Conservation (phyloP, 2,113 vertebrate genomes). For the Leucosticte australis region DNA sequence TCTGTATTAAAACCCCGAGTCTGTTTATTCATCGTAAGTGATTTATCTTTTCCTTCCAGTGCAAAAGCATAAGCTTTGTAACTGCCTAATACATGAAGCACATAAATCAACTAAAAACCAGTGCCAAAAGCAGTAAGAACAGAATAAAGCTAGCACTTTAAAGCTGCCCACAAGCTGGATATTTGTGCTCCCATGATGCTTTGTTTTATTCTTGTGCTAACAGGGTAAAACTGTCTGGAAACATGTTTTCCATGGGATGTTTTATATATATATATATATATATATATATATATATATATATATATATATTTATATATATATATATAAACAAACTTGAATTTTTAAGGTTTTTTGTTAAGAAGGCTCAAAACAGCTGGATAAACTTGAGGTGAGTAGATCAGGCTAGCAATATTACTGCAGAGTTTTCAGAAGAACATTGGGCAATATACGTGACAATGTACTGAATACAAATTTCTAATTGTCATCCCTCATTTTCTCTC, state of each 20-base stretch:
- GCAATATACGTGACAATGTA: no score
- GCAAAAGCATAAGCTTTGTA: background rate
- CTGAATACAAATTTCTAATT: background rate
- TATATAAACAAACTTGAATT: background rate
- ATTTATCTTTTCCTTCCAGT: background rate
- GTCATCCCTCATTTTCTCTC: background rate
- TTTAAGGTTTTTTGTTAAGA: background rate
- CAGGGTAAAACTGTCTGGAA: background rate
- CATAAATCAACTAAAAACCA: background rate
- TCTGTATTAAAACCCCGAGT: background rate
- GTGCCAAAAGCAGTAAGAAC: background rate
- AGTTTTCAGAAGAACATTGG: background rate
- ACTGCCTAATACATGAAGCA: background rate
- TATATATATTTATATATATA: no score
- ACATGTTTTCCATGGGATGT: background rate
- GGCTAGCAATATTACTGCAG: background rate
- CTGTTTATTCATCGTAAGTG: background rate
- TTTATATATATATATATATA: no score
- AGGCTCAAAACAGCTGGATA: background rate
- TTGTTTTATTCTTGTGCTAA: background rate
- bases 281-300: no score
- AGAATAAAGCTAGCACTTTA: background rate
- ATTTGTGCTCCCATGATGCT: background rate
- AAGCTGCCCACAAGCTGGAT: background rate
- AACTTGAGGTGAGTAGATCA: background rate